Conservation (phyloP, 2,888 invertebrate genomes). For the Mayetiola destructor region DNA sequence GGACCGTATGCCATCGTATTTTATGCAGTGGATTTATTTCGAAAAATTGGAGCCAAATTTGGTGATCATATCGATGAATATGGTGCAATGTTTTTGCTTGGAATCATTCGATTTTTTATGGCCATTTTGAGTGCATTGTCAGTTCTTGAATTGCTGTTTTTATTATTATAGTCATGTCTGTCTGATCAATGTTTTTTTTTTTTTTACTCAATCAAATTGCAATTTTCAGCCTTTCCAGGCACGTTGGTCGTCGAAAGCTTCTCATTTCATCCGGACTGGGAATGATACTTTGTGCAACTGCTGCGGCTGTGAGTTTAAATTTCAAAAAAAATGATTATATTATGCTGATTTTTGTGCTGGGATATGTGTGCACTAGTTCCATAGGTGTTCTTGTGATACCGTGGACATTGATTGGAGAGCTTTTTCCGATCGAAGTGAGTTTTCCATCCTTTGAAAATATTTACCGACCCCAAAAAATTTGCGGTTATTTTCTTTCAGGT, state of each 20-base stretch:
- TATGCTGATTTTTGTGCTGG: conserved; percentile 35
- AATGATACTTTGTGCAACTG: conserved; percentile 35
- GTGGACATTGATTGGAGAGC: conserved; percentile 40
- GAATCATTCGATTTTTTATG: conserved; percentile 35
- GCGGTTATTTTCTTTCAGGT: conserved; percentile 25
- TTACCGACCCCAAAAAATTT: conserved; percentile 16
- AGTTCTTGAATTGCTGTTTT: conserved; percentile 6
- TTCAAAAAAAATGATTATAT: conserved; percentile 27
- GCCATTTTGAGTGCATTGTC: conserved; percentile 36
- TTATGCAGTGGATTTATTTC: conserved; percentile 28
- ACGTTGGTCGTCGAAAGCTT: conserved; percentile 37
- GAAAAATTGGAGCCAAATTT: conserved; percentile 21
- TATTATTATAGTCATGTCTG: background rate
- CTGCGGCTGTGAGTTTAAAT: conserved; percentile 19
- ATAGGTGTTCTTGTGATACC: conserved; percentile 42
- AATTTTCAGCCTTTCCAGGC: conserved; percentile 30
- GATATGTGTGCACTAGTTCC: conserved; percentile 40
- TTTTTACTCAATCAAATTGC: background rate
- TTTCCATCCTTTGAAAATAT: background rate
- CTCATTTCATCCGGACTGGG: conserved; percentile 39
- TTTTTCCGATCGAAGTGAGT: conserved; percentile 20
- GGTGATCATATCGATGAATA: conserved; percentile 21
- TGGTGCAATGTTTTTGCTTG: conserved; percentile 21
- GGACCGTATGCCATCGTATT: conserved; percentile 44
- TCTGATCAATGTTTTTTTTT: background rate